A percentile compares a stretch with the other conserved stretches of the same genome.
Evolutionary conservation across 2,113 vertebrate species (phyloP).

Genomic region (Rhadina sibilatrix): DNA sequence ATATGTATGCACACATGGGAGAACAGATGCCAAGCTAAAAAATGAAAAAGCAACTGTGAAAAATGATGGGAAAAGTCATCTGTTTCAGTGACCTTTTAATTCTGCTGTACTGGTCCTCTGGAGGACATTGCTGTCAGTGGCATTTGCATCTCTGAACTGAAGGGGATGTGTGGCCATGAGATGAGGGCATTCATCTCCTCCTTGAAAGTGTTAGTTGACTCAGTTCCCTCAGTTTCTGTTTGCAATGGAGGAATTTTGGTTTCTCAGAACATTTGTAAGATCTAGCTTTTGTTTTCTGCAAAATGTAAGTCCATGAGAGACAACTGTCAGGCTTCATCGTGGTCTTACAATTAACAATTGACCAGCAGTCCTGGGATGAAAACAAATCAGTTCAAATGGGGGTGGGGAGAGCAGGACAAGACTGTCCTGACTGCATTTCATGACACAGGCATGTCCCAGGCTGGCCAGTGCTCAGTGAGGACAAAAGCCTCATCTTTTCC

Average conservation of each 20-base stretch:
- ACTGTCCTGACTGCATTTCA: background rate
- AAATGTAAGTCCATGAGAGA: background rate
- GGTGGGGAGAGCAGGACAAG: background rate
- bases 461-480: rapidly evolving
- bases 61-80: background rate
- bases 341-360: background rate
- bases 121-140: background rate
- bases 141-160: conserved; percentile 4
- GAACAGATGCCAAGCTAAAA: background rate
- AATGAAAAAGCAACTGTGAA: background rate
- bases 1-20: background rate
- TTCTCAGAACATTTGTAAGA: background rate
- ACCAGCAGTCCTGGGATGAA: background rate
- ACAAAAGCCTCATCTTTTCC: background rate
- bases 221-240: background rate
- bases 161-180: background rate
- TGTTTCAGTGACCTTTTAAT: conserved; percentile 9
- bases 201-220: background rate
- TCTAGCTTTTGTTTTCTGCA: background rate
- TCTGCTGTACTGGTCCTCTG: background rate
- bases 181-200: background rate
- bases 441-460: background rate
- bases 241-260: background rate
- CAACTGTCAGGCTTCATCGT: background rate
- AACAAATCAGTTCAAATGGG: background rate